A percentile compares a stretch with the other conserved stretches of the same genome.
Conservation (phyloP, 1,140 invertebrate genomes). For the Bombyx mandarina region DNA sequence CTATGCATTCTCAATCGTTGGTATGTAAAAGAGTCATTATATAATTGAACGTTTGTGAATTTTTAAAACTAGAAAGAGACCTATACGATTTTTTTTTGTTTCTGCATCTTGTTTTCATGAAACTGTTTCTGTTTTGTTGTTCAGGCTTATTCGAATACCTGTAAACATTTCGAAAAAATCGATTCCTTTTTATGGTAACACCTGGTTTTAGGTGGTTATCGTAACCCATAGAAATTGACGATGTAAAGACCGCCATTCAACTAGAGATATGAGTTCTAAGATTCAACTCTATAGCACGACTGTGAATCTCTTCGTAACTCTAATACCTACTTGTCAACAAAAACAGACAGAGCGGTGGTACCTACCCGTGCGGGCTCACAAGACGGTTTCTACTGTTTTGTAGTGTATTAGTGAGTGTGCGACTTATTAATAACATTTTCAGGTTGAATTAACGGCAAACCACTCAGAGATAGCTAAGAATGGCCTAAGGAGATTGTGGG, state of each 20-base stretch:
- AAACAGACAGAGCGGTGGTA: not conserved
- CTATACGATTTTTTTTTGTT: too few relatives aligned
- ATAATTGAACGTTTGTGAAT: not conserved
- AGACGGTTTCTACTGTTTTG: not conserved
- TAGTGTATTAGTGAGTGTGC: not conserved
- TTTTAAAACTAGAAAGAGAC: too few relatives aligned
- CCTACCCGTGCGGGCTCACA: not conserved
- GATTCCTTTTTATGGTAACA: too few relatives aligned
- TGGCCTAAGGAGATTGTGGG: constrained; percentile 69
- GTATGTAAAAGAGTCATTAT: not conserved
- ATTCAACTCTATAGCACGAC: too few relatives aligned
- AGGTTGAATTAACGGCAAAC: constrained; percentile 58
- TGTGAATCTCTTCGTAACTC: not conserved
- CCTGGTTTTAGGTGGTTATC: too few relatives aligned
- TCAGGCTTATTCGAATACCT: too few relatives aligned
- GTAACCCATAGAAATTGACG: too few relatives aligned
- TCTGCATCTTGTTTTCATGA: too few relatives aligned
- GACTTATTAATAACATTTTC: constrained; percentile 11
- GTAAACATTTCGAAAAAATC: too few relatives aligned
- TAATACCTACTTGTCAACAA: not conserved
- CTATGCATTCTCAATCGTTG: not conserved
- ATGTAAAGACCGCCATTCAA: too few relatives aligned
- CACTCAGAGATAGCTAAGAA: constrained; percentile 63
- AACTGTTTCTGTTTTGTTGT: too few relatives aligned
- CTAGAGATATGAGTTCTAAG: too few relatives aligned